Base-by-base conservation (phyloP, 1,140 invertebrate species). In the Batillaria attramentaria region DNA sequence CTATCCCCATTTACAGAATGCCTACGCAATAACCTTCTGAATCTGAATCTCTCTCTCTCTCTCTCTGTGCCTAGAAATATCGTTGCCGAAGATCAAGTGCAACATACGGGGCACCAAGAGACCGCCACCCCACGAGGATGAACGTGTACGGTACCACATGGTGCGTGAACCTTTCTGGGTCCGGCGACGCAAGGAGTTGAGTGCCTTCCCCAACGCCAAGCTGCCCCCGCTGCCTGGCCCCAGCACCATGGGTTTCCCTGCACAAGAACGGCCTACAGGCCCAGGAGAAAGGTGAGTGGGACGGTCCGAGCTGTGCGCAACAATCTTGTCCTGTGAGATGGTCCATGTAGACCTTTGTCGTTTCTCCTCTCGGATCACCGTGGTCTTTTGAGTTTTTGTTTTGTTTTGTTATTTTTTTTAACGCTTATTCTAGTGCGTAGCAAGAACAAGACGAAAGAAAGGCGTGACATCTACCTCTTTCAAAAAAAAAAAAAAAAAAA, bases 111-210 rank as follows among this genome's bases (percentile, higher is more conserved):
- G 70, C n/a, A 6, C 31, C 1, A 41, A 5, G 18, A 42, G 43
- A 28, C 70, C 70, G 31, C 70, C 31, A 18, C 70, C 70, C 20
- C 70, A 72, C 70, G 50, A 6, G 24, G 37, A 46, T 31, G 43
- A 43, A 8, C 5, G n/a, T 5, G 35, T 20, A 13, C 42, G 41
- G 10, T 72, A 72, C 43, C 70, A 72, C 70, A 72, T 72, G 70
- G 20, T 39, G 41, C 43, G 42, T 33, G 70, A 72, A 20, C 70
- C 70, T 3, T 72, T 28, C 43, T 10, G n/a, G n/a, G 0, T 28
- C 41, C 70, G 43, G 50, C 68, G 39, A 5, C 39, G 42, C 13
- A 35, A 41, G 39, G 68, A 70, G 31, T 5, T 33, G 41, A 43
- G 39, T 5, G 5, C 43, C 33, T 72, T 72, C 10, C 70, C 70